Conservation (phyloP, 2,888 invertebrate species). For the Cheilosia pagana region DNA sequence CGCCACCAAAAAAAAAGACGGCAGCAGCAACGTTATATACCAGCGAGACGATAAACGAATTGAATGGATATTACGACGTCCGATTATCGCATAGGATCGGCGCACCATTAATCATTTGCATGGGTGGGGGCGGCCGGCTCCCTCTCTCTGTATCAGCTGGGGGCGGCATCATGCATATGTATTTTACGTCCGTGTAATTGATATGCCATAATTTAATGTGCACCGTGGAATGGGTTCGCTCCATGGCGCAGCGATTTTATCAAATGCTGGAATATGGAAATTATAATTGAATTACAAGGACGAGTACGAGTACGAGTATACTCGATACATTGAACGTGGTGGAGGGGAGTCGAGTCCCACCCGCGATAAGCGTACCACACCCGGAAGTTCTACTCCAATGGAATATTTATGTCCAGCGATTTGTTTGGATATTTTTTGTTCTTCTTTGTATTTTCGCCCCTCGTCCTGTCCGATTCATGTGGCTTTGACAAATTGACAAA, state of each 20-base stretch:
- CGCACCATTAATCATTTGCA: constrained; percentile 62
- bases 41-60: constrained; percentile 62
- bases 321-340: constrained; percentile 16
- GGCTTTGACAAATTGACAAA: constrained; percentile 69
- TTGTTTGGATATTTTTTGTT: constrained; percentile 2
- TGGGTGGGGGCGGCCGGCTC: background rate
- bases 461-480: constrained; percentile 55
- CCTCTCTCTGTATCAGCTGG: constrained; percentile 7
- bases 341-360: background rate
- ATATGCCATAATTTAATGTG: constrained; percentile 65
- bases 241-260: constrained; percentile 38
- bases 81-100: constrained; percentile 68
- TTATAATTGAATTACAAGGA: constrained; percentile 73
- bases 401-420: constrained; percentile 46
- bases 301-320: too few species aligned
- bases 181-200: constrained; percentile 63
- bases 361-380: constrained; percentile 8
- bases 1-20: background rate
- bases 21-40: constrained; percentile 14
- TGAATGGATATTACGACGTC: constrained; percentile 68
- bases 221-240: background rate
- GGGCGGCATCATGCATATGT: constrained; percentile 51
- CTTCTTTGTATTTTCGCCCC: constrained; percentile 17
- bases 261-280: constrained; percentile 69
- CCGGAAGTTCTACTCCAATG: constrained; percentile 40